These are phyloP conservation scores for Mesembrinibis cayennensis DNA, from an alignment of 2,113 vertebrate species.

Conservation along the genomic window DNA sequence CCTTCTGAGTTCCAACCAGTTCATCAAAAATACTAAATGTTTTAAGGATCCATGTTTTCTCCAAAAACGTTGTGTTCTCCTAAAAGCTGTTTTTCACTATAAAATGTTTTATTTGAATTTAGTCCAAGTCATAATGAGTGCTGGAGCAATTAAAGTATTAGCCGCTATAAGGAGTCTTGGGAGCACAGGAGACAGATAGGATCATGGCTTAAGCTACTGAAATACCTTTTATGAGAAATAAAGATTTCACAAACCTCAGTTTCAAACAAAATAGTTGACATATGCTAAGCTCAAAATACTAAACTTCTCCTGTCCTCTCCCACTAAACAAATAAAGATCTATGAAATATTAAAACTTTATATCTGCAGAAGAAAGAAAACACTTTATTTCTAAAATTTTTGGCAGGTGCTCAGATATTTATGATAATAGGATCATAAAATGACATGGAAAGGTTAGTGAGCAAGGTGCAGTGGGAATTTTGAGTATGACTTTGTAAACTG, in stretches of 20 bases:
- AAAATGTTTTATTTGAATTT: constrained; percentile 32
- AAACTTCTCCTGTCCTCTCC: background rate
- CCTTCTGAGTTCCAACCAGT: background rate
- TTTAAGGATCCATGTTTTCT: background rate
- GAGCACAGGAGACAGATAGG: constrained; percentile 38
- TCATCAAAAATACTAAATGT: background rate
- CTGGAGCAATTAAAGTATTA: constrained; percentile 52
- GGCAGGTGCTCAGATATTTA: constrained; percentile 33
- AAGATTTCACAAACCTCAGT: constrained; percentile 4
- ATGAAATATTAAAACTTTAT: constrained; percentile 39
- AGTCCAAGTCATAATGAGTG: constrained; percentile 23
- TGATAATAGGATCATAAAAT: background rate
- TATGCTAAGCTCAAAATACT: constrained; percentile 21
- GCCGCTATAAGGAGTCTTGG: constrained; percentile 1
- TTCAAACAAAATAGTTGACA: constrained; percentile 37
- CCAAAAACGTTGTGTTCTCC: background rate
- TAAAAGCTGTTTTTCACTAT: background rate
- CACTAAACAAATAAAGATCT: constrained; percentile 9
- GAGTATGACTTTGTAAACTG: constrained; percentile 25
- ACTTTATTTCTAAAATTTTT: background rate
- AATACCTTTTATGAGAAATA: constrained; percentile 42
- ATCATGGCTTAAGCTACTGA: constrained; percentile 49
- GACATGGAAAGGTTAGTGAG: background rate
- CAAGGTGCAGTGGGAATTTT: background rate
- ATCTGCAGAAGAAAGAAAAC: constrained; percentile 38